Conservation (phyloP, 92 coral and sea anemone genomes). For the Meandrina meandrites region DNA sequence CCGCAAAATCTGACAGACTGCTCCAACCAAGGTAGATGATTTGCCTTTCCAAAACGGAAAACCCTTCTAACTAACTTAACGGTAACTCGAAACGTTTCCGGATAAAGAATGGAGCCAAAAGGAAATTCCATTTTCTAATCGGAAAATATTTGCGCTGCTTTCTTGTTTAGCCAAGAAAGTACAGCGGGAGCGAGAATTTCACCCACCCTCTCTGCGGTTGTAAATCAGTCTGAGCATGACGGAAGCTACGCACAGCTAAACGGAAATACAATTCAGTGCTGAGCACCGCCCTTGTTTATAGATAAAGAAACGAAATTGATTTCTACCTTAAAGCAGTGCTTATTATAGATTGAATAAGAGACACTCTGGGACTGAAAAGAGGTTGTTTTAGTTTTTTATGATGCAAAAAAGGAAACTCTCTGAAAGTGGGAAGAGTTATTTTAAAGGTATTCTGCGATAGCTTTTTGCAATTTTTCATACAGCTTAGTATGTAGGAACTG, state of each 20-base stretch:
- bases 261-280: not conserved
- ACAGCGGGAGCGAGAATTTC: not conserved
- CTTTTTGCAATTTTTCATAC: not conserved
- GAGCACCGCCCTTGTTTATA: not conserved
- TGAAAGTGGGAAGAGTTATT: not conserved
- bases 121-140: constrained; percentile 8
- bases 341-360: not conserved
- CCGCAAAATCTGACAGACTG: constrained; percentile 9
- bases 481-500: not conserved
- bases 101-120: constrained; percentile 5
- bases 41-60: not conserved
- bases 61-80: not conserved
- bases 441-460: not conserved
- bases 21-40: not conserved
- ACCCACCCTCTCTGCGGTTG: not conserved
- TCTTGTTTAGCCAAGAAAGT: not conserved
- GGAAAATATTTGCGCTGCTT: not conserved
- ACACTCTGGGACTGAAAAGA: not conserved
- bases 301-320: not conserved
- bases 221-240: not conserved
- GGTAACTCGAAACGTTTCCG: constrained; percentile 14
- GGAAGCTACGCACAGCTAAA: not conserved
- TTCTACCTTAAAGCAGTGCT: not conserved
- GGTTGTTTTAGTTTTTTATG: not conserved
- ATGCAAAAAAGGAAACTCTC: not conserved